Conservation (phyloP, 2,797 vertebrate genomes). For the Diplodus puntazzo region DNA sequence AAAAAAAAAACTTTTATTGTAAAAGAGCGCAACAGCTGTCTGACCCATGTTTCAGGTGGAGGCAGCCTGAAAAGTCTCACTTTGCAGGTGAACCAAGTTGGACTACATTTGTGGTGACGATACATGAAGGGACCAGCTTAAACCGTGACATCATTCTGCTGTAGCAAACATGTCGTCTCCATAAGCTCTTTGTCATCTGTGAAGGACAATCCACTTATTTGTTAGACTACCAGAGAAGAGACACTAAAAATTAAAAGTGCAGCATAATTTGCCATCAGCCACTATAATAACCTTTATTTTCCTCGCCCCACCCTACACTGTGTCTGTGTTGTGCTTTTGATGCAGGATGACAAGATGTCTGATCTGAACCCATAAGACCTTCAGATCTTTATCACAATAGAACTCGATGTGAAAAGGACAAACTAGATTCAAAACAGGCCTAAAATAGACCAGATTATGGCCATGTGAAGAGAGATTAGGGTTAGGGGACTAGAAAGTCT, state of each 20-base stretch:
- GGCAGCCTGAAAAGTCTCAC: background rate
- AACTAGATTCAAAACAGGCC: too few species aligned
- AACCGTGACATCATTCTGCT: background rate
- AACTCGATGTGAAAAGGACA: too few species aligned
- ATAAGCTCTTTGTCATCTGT: background rate
- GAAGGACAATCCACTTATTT: background rate
- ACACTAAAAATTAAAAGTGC: background rate
- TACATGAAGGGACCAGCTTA: background rate
- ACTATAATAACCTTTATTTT: background rate
- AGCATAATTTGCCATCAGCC: background rate
- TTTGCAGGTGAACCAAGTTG: background rate
- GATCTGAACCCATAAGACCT: too few species aligned
- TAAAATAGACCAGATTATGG: too few species aligned
- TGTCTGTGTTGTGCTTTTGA: background rate
- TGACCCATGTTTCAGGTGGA: background rate
- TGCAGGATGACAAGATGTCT: background rate
- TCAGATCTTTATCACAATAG: too few species aligned
- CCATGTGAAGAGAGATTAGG: too few species aligned
- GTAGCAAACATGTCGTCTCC: background rate
- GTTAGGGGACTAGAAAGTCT: too few species aligned
- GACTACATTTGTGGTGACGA: background rate
- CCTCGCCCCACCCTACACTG: too few species aligned
- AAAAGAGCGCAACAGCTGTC: background rate
- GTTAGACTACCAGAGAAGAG: background rate
- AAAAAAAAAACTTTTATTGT: slow-evolving; percentile 3